These are phyloP conservation scores for Trypoxylon attenuatum DNA, from an alignment of 2,888 invertebrate genomes.

Conservation along the genomic window DNA sequence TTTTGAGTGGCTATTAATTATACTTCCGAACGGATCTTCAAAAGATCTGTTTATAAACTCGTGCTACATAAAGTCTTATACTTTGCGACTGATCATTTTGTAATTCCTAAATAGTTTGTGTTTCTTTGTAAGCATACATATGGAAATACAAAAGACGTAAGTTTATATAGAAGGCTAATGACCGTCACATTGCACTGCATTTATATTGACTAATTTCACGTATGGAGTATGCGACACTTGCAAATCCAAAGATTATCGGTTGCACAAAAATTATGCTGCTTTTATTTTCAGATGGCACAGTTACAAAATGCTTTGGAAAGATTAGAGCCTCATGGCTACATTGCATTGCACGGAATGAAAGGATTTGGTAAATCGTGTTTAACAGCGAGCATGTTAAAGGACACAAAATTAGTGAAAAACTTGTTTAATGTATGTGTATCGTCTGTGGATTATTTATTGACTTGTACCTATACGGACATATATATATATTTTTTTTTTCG, in stretches of 20 bases:
- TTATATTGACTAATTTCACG: neutral
- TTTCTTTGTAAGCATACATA: conserved; percentile 32
- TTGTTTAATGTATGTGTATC: conserved; percentile 76
- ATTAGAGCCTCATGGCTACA: conserved; percentile 77
- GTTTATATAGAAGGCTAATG: conserved; percentile 11
- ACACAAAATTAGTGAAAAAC: conserved; percentile 75
- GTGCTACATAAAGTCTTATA: no score
- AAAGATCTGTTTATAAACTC: no score
- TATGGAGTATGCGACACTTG: neutral
- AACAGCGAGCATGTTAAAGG: conserved; percentile 78
- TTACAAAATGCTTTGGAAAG: conserved; percentile 75
- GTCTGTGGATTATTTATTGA: neutral
- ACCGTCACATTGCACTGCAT: neutral
- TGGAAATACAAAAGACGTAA: conserved; percentile 44
- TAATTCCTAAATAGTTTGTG: conserved; percentile 19
- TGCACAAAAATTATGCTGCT: neutral
- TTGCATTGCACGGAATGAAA: conserved; percentile 84
- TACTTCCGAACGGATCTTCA: no score
- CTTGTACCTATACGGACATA: neutral
- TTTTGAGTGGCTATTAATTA: no score
- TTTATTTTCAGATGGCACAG: conserved; percentile 74
- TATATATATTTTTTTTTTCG: conserved; percentile 4
- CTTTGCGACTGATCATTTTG: no score
- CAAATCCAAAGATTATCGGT: neutral
- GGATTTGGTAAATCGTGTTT: conserved; percentile 85